Conservation (phyloP, 2,888 invertebrate species). For the Hyalella azteca region DNA sequence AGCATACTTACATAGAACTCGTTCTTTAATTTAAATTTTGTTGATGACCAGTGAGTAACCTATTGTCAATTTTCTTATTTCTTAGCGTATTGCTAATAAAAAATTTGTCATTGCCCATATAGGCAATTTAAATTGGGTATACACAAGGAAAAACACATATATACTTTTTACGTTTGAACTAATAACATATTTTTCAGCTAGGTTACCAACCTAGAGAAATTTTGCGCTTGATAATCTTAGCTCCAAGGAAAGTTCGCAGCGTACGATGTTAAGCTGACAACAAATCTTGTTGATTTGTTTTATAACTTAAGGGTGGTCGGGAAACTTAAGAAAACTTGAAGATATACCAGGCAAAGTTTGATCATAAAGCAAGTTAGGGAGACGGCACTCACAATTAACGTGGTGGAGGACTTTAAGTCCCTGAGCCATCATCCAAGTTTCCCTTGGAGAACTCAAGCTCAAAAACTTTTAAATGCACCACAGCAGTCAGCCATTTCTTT, state of each 20-base stretch:
- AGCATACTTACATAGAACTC: too few relatives aligned
- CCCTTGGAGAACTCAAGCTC: background rate
- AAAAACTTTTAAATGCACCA: too few relatives aligned
- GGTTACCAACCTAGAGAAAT: background rate
- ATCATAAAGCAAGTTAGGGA: conserved; percentile 13
- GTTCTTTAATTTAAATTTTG: too few relatives aligned
- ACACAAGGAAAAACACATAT: background rate
- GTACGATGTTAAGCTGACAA: background rate
- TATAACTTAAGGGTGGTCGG: background rate
- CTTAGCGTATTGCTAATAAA: too few relatives aligned
- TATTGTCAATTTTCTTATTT: too few relatives aligned
- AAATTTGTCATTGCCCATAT: background rate
- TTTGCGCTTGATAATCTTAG: too few relatives aligned
- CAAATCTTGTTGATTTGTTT: conserved; percentile 6
- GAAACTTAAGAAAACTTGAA: background rate
- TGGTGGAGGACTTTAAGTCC: background rate
- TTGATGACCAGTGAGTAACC: too few relatives aligned
- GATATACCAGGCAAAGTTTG: conserved; percentile 5
- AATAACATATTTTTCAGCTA: background rate
- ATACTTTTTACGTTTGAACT: background rate
- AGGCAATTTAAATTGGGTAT: background rate
- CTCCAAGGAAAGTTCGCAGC: too few relatives aligned
- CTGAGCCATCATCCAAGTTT: background rate
- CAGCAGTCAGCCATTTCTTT: too few relatives aligned
- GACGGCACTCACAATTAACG: conserved; percentile 21